Conservation (phyloP, 2,797 vertebrate genomes). For the Poecilia picta region DNA sequence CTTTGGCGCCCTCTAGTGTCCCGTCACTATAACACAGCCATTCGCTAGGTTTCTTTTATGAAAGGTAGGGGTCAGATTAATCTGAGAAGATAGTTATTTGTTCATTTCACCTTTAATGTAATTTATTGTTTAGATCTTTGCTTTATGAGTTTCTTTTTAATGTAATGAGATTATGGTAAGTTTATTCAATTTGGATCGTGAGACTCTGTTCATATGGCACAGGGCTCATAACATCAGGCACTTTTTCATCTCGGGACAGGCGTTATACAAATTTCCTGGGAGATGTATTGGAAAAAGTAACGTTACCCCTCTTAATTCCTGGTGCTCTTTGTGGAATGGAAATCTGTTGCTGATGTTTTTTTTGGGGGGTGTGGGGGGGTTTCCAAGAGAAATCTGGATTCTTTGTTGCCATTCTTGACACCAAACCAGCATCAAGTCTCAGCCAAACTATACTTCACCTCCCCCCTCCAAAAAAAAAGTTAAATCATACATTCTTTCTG, state of each 20-base stretch:
- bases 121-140: neutral
- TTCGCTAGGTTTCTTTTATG: neutral
- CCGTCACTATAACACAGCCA: neutral
- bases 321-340: neutral
- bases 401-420: neutral
- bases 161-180: neutral
- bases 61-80: neutral
- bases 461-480: too few relatives aligned
- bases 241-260: neutral
- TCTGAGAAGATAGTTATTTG: neutral
- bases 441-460: neutral
- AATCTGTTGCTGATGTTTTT: neutral
- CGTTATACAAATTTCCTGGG: neutral
- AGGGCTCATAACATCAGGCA: neutral
- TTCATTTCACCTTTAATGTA: neutral
- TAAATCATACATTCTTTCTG: too few relatives aligned
- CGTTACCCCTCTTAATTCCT: neutral
- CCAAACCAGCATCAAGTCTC: neutral
- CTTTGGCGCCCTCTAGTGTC: slow-evolving; percentile 52
- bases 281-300: neutral
- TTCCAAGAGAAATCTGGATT: neutral
- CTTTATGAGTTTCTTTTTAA: neutral
- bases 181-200: neutral
- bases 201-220: neutral
- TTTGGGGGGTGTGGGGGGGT: too few relatives aligned